phyloP scores from a whole-genome alignment of 2,113 vertebrate genomes.

The Trinectes maculatus region DNA sequence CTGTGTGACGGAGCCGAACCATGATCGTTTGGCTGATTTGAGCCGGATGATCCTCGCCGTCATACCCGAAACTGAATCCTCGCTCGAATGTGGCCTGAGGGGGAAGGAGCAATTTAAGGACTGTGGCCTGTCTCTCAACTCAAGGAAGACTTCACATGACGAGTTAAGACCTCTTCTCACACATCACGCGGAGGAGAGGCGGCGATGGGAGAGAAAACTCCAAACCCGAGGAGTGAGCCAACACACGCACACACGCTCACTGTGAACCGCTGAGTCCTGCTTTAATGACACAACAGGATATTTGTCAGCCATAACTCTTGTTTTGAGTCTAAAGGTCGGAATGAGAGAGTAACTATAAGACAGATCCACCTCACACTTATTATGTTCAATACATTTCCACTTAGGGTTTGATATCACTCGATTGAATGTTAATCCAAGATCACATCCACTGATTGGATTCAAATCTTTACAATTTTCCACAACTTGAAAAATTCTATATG shows the following conservation, averaged over 20 bases:
- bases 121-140: slow-evolving; percentile 61
- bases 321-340: neutral
- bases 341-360: neutral
- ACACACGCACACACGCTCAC: neutral
- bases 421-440: neutral
- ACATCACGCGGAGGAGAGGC: neutral
- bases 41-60: slow-evolving; percentile 68
- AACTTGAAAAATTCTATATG: neutral
- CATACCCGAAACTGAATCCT: slow-evolving; percentile 69
- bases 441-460: neutral
- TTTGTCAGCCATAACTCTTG: slow-evolving; percentile 1
- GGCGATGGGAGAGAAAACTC: neutral
- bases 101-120: slow-evolving; percentile 42
- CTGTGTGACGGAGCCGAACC: slow-evolving; percentile 54
- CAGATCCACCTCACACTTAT: neutral
- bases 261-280: neutral
- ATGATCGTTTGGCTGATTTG: slow-evolving; percentile 63
- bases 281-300: neutral
- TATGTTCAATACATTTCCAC: neutral
- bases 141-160: slow-evolving; percentile 44
- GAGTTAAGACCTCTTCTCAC: slow-evolving; percentile 33
- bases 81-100: slow-evolving; percentile 53
- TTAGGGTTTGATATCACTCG: neutral
- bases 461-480: neutral
- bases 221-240: slow-evolving; percentile 7